These are phyloP conservation scores for Nebria brevicollis DNA, from an alignment of 2,888 invertebrate genomes.

Conservation along the genomic window DNA sequence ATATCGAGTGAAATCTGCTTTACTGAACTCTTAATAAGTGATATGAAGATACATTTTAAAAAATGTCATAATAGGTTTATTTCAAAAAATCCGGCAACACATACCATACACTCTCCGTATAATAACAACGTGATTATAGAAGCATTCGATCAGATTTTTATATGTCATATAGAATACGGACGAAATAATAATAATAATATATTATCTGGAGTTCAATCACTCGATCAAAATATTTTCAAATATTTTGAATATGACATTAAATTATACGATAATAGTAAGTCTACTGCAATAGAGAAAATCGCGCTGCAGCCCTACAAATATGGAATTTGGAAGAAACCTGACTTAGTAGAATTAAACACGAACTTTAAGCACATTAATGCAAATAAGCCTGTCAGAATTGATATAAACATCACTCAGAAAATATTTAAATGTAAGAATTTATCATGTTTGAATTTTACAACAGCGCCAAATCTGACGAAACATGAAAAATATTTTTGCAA, in stretches of 20 bases:
- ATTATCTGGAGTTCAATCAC: background rate
- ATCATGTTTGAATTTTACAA: background rate
- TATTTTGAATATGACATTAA: background rate
- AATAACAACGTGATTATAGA: background rate
- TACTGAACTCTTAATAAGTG: background rate
- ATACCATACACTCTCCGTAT: background rate
- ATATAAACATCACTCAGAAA: too few species aligned
- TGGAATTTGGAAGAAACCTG: background rate
- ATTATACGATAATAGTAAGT: background rate
- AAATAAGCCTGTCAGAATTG: too few species aligned
- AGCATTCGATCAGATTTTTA: background rate
- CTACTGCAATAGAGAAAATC: background rate
- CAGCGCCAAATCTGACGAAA: background rate
- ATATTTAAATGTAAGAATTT: background rate
- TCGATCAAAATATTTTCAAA: background rate
- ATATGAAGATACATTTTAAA: background rate
- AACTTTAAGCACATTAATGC: too few species aligned
- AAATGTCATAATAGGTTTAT: background rate
- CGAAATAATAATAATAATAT: background rate
- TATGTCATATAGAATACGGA: background rate
- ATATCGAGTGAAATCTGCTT: background rate
- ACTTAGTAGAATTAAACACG: background rate
- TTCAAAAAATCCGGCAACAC: background rate
- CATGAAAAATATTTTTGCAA: conserved; percentile 27
- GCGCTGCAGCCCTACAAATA: too few species aligned